A percentile compares a stretch with the other conserved stretches of the same genome.
Evolutionary conservation across 1,140 invertebrate species (phyloP).

Genomic region (Cherax destructor): DNA sequence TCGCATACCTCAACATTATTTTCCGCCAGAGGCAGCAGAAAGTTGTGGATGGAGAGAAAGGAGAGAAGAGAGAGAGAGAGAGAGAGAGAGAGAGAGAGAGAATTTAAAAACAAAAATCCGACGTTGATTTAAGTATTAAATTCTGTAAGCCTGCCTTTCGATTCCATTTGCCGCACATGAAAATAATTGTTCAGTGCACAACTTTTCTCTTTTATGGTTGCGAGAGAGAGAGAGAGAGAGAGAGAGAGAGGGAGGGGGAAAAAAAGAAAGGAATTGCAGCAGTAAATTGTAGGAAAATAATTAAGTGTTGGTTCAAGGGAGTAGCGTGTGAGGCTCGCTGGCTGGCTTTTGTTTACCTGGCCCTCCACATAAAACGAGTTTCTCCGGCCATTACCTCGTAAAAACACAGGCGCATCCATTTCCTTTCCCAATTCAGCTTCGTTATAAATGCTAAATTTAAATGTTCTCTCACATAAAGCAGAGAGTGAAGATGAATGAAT

Average conservation of each 20-base stretch:
- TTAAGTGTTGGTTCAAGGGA: background rate
- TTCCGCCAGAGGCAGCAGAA: no score
- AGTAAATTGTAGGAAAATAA: background rate
- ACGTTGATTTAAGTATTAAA: background rate
- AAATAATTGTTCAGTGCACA: background rate
- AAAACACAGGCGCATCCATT: constrained; percentile 12
- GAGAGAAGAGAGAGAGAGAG: no score
- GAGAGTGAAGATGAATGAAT: no score
- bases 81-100: no score
- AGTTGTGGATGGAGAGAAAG: no score
- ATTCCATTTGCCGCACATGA: background rate
- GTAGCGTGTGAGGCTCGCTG: background rate
- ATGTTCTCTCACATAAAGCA: background rate
- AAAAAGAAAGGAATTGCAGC: background rate
- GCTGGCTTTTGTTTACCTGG: constrained; percentile 28
- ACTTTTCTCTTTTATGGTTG: background rate
- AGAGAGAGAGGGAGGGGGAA: no score
- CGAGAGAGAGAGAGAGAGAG: no score
- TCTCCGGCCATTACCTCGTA: constrained; percentile 11
- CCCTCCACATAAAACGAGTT: constrained; percentile 5
- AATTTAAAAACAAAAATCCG: no score
- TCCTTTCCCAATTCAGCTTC: background rate
- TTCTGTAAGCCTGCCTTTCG: background rate
- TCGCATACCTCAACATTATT: no score
- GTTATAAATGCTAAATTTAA: background rate